Evolutionary conservation across 2,888 invertebrate genomes (phyloP).

Genomic region (Frankliniella fusca): DNA sequence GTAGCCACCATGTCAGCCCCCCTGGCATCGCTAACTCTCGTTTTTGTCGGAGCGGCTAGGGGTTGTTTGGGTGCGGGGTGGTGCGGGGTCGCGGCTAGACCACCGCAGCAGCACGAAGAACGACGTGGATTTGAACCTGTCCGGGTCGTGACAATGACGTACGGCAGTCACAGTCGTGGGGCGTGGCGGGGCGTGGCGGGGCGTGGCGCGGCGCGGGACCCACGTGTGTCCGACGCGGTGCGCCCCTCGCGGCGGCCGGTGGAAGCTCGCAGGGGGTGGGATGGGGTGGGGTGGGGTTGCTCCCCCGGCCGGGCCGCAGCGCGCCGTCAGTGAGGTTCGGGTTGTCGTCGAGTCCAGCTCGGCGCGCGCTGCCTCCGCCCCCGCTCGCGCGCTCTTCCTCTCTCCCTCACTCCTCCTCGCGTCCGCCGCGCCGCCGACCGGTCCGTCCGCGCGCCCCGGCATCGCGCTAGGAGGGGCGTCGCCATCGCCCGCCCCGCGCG

Average conservation of each 20-base stretch:
- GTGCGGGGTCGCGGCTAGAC: neutral
- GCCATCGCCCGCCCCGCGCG: neutral
- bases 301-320: neutral
- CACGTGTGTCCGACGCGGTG: neutral
- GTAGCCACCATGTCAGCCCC: neutral
- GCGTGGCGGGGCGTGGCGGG: neutral
- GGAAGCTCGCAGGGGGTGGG: neutral
- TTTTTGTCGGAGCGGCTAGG: too few species aligned
- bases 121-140: slow-evolving; percentile 1
- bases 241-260: neutral
- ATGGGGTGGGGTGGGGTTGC: neutral
- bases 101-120: neutral
- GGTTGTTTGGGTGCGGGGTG: neutral
- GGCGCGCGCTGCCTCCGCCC: too few species aligned
- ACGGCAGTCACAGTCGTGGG: neutral
- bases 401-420: neutral
- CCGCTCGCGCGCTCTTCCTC: neutral
- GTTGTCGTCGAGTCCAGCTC: neutral
- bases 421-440: neutral
- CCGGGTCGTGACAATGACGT: neutral
- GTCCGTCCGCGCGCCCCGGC: neutral
- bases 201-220: neutral
- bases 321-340: neutral
- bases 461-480: neutral
- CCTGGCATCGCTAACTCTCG: neutral